phyloP scores from a whole-genome alignment of 2,113 vertebrate species.

The Stomatorhinus ivindoensis region DNA sequence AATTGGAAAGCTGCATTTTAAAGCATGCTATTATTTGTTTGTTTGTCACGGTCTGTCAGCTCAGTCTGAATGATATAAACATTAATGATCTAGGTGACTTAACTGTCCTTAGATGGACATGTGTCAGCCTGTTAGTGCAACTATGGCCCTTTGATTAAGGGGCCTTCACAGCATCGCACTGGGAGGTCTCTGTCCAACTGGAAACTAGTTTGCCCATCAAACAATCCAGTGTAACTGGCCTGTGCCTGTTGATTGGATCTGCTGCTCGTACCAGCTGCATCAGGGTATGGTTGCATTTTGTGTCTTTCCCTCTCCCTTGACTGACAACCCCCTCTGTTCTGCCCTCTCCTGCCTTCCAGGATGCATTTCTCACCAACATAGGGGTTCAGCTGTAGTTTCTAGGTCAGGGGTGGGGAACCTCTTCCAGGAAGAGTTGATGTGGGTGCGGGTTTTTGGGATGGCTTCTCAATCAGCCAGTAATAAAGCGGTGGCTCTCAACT shows the following conservation, averaged over 20 bases:
- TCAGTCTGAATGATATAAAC: background rate
- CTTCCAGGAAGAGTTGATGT: too few species aligned
- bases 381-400: background rate
- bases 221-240: conserved; percentile 15
- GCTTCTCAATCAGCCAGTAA: too few species aligned
- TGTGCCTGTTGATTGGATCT: conserved; percentile 20
- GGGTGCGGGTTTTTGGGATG: too few species aligned
- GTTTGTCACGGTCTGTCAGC: background rate
- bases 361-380: background rate
- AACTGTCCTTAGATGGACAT: background rate
- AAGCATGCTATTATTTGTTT: background rate
- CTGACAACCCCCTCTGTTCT: background rate
- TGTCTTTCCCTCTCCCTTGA: background rate
- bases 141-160: background rate
- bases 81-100: background rate
- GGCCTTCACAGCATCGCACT: conserved; percentile 11
- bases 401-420: too few species aligned
- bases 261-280: background rate
- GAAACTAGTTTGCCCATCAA: conserved; percentile 16
- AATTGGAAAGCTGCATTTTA: background rate
- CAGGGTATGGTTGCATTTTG: background rate
- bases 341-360: background rate
- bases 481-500: too few species aligned
- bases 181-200: conserved; percentile 12
- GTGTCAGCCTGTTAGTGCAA: background rate